Base-by-base conservation (phyloP, 2,113 vertebrate genomes). In the Tinamus guttatus region DNA sequence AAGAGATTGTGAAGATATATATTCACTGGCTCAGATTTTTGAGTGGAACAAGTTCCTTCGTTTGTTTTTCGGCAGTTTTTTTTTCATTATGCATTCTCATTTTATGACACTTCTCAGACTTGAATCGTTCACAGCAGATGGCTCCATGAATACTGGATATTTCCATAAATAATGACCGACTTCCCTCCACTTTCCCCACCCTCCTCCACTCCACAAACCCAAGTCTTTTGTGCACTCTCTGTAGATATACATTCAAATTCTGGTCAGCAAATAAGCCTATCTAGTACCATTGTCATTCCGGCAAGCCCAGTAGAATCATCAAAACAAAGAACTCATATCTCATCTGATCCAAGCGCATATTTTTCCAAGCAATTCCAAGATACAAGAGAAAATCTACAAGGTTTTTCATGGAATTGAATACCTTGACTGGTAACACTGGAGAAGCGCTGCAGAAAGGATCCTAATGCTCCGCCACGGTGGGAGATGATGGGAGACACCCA, bases 101-200 rank as follows among this genome's bases (percentile, higher is more conserved):
- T 96, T 96, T 94, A 93, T 95, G 81, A 87, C 75, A 87, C 51
- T 93, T 96, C 75, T 96, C 89, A 92, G 78, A 93, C 49, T 91
- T 95, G 78, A 97, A 94, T 97, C 79, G 87, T 67, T 96, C 87
- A 81, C 38, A 97, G 78, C 77, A 97, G 95, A 97, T 97, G 94
- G 91, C 75, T 94, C 69, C 52, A 87, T 95, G 88, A 96, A 96
- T 92, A 95, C 80, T 83, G 87, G 85, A 80, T 93, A 96, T 97
- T 96, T 97, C 91, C 94, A 91, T 96, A 96, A 96, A 92, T 94
- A 96, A 95, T 97, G 93, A 95, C 82, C 95, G 78, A 96, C 89
- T 96, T 95, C 87, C 83, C 82, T 96, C 63, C 86, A 88, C 71
- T 97, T 89, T 92, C 89, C 70, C 91, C 91, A 94, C 95, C 95